Evolutionary conservation across 2,888 invertebrate genomes (phyloP).

Genomic region (Tenthredo distinguenda): DNA sequence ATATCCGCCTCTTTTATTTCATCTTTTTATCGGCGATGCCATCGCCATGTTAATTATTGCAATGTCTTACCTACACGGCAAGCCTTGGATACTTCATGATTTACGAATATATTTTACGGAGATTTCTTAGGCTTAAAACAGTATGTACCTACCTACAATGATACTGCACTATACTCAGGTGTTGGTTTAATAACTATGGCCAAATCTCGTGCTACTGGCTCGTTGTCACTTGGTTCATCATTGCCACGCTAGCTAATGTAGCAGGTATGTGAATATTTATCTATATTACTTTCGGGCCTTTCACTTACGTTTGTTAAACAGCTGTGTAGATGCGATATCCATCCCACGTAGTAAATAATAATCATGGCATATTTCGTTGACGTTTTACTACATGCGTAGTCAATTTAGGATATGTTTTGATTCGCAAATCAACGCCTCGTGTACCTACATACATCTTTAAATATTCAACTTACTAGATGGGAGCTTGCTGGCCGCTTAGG

Average conservation of each 20-base stretch:
- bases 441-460: not conserved
- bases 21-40: slow-evolving; percentile 44
- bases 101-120: not conserved
- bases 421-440: slow-evolving; percentile 5
- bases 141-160: not conserved
- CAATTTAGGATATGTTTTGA: slow-evolving; percentile 19
- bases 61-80: slow-evolving; percentile 17
- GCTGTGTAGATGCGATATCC: not conserved
- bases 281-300: not conserved
- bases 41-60: slow-evolving; percentile 49
- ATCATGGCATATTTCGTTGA: not conserved
- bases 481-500: not conserved
- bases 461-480: not conserved
- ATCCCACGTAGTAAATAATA: not conserved
- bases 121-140: not conserved
- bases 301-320: not conserved
- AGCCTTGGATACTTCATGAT: not conserved
- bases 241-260: not conserved
- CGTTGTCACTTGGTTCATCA: slow-evolving; percentile 4
- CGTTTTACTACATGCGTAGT: not conserved
- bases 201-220: slow-evolving; percentile 36
- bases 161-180: not conserved
- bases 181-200: slow-evolving; percentile 36
- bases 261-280: not conserved
- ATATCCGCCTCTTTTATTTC: slow-evolving; percentile 29